Conservation (phyloP, 2,797 vertebrate genomes). For the Choloepus didactylus region DNA sequence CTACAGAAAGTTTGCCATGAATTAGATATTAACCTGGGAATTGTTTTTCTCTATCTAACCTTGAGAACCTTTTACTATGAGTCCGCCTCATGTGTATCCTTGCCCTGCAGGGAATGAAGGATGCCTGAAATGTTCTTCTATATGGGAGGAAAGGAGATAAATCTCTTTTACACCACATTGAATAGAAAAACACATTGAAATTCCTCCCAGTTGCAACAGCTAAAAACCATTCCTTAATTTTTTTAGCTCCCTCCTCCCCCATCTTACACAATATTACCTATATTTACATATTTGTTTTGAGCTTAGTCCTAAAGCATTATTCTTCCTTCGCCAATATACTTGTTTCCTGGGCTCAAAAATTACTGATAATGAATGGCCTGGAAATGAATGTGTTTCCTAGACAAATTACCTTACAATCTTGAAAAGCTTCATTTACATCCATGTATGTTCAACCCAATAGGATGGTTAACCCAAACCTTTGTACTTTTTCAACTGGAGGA, state of each 20-base stretch:
- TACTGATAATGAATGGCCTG: not conserved
- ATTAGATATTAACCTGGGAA: constrained; percentile 9
- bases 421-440: not conserved
- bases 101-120: not conserved
- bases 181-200: not conserved
- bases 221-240: not conserved
- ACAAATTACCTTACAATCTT: not conserved
- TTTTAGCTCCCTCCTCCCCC: not conserved
- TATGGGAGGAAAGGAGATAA: not conserved
- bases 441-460: not conserved
- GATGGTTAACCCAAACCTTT: constrained; percentile 63
- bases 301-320: not conserved
- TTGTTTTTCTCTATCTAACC: not conserved
- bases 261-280: constrained; percentile 46
- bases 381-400: not conserved
- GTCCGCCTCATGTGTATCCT: not conserved
- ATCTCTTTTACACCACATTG: not conserved
- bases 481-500: constrained; percentile 50
- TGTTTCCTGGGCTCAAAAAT: not conserved
- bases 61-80: not conserved
- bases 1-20: constrained; percentile 33
- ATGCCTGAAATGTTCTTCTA: not conserved
- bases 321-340: not conserved
- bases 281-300: constrained; percentile 39
- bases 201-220: not conserved